Conservation (phyloP, 2,797 vertebrate genomes). For the Falco berigora region DNA sequence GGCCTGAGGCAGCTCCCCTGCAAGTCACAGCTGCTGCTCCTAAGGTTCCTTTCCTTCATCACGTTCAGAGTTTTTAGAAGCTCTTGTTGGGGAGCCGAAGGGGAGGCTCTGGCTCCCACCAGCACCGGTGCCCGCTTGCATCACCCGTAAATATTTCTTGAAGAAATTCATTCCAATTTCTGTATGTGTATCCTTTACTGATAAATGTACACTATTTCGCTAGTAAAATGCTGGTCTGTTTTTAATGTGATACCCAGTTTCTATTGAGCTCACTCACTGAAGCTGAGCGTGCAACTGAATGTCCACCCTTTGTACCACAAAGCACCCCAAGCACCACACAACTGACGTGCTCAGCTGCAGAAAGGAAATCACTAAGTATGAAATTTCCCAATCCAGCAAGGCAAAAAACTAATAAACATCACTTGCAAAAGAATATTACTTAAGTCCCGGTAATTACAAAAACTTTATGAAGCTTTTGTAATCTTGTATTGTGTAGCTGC, state of each 20-base stretch:
- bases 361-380: background rate
- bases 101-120: background rate
- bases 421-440: background rate
- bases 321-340: background rate
- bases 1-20: background rate
- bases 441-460: background rate
- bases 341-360: background rate
- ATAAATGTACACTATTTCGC: background rate
- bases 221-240: background rate
- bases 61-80: background rate
- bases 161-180: background rate
- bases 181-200: background rate
- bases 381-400: background rate
- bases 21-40: background rate
- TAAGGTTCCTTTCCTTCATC: background rate
- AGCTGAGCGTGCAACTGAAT: background rate
- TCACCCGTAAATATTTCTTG: background rate
- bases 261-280: background rate
- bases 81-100: background rate
- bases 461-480: background rate
- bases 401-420: background rate
- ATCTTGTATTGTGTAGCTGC: background rate
- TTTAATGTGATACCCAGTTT: background rate
- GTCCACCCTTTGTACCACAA: background rate
- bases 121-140: background rate